Evolutionary conservation across 2,888 invertebrate genomes (phyloP).

Genomic region (Lamellibrachia columna): DNA sequence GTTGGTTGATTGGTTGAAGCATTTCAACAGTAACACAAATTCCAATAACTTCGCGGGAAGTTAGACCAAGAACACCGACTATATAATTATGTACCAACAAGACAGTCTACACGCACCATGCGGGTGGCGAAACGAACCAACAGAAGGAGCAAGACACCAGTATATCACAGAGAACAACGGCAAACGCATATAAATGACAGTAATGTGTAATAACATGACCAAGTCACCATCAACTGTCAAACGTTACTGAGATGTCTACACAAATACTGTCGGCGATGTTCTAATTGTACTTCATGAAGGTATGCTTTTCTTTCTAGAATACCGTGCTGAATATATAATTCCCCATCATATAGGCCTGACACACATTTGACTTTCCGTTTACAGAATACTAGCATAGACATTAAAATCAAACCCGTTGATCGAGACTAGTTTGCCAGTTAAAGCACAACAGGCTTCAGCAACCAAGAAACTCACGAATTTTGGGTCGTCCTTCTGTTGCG

Average conservation of each 20-base stretch:
- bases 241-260: not conserved
- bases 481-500: not conserved
- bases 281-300: not conserved
- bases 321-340: not conserved
- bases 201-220: too few relatives aligned
- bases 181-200: not conserved
- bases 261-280: not conserved
- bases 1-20: not conserved
- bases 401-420: not conserved
- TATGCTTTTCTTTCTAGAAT: not conserved
- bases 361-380: not conserved
- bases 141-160: not conserved
- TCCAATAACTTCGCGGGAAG: not conserved
- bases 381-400: not conserved
- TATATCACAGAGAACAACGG: not conserved
- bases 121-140: not conserved
- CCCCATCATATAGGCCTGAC: not conserved
- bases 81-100: too few relatives aligned
- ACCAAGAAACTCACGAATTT: not conserved
- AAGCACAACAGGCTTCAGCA: not conserved
- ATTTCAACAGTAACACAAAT: not conserved
- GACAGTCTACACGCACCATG: too few relatives aligned
- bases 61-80: not conserved
- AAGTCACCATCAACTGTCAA: not conserved
- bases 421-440: not conserved